Conservation (phyloP, 2,888 invertebrate genomes). For the Catocala sponsa region DNA sequence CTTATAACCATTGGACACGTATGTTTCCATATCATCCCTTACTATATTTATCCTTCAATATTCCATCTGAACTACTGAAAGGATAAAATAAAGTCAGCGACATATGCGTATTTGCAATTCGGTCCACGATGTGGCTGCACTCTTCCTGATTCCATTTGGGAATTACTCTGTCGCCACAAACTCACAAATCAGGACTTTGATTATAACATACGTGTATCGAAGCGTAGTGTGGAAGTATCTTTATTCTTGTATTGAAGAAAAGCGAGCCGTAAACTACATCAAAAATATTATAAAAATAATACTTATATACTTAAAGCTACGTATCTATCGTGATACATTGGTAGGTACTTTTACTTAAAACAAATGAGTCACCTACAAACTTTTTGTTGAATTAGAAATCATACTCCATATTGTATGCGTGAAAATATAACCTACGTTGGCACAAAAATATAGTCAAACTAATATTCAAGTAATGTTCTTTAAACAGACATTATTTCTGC, state of each 20-base stretch:
- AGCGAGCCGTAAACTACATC: too few species aligned
- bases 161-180: conserved; percentile 82
- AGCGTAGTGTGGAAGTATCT: conserved; percentile 3
- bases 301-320: too few species aligned
- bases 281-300: too few species aligned
- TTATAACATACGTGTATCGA: conserved; percentile 57
- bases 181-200: conserved; percentile 86
- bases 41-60: conserved; percentile 45
- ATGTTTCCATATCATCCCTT: conserved; percentile 18
- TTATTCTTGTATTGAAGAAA: conserved; percentile 11
- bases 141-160: conserved; percentile 87
- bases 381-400: too few species aligned
- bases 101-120: conserved; percentile 84
- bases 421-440: too few species aligned
- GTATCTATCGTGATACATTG: too few species aligned
- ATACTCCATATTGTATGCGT: too few species aligned
- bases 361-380: too few species aligned
- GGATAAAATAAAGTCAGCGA: conserved; percentile 75
- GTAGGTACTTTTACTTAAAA: too few species aligned
- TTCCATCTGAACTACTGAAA: conserved; percentile 41
- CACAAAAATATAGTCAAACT: too few species aligned
- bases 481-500: too few species aligned
- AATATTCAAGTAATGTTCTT: too few species aligned
- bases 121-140: conserved; percentile 79
- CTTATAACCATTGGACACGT: conserved; percentile 10